phyloP scores from a whole-genome alignment of 2,797 vertebrate genomes.

The Tachyglossus aculeatus region DNA sequence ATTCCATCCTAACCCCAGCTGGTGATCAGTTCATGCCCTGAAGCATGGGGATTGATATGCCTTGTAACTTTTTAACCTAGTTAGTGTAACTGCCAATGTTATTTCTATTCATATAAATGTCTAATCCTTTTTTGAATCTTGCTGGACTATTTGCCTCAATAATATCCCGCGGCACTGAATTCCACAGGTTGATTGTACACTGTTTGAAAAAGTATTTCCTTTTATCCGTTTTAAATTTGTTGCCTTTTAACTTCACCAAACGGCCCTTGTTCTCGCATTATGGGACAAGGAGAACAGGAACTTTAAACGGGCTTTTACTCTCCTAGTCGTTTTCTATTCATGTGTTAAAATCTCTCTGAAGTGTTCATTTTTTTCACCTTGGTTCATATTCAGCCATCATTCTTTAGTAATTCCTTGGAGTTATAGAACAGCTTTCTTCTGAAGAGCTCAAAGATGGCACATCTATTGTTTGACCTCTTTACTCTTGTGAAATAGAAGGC shows the following conservation, averaged over 20 bases:
- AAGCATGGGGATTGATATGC: constrained; percentile 43
- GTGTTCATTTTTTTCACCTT: too few relatives aligned
- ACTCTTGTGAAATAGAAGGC: too few relatives aligned
- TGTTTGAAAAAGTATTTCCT: constrained; percentile 42
- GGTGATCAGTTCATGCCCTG: constrained; percentile 44
- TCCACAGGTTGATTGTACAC: constrained; percentile 8
- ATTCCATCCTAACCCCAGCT: constrained; percentile 34
- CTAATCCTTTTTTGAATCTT: constrained; percentile 52
- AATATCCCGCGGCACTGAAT: constrained; percentile 43
- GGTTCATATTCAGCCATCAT: too few relatives aligned
- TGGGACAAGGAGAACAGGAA: not conserved
- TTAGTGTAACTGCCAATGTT: constrained; percentile 56
- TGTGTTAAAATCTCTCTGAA: not conserved
- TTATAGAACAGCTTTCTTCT: too few relatives aligned
- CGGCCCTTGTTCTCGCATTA: not conserved
- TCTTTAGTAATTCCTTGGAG: too few relatives aligned
- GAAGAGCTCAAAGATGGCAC: too few relatives aligned
- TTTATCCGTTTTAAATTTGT: constrained; percentile 39
- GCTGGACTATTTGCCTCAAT: constrained; percentile 30
- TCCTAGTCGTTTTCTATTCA: not conserved
- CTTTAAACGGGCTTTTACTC: not conserved
- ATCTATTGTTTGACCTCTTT: too few relatives aligned
- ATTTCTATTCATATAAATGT: constrained; percentile 40
- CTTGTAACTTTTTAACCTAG: constrained; percentile 58
- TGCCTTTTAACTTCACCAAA: constrained; percentile 19